These are phyloP conservation scores for Drosophila eugracilis DNA, from an alignment of 1,140 invertebrate genomes.

Conservation along the genomic window DNA sequence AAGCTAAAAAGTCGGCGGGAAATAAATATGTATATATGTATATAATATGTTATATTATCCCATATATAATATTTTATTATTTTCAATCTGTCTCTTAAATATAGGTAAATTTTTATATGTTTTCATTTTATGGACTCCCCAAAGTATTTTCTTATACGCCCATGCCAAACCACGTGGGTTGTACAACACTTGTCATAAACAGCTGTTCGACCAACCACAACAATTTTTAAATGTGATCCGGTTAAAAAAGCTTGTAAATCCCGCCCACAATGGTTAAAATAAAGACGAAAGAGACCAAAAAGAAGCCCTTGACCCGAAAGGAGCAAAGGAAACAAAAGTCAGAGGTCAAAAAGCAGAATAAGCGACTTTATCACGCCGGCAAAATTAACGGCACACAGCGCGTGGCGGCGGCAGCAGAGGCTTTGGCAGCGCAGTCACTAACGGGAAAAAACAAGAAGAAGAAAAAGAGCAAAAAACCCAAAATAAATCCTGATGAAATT, in stretches of 20 bases:
- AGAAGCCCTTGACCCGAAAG: constrained; percentile 85
- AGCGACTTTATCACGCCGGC: constrained; percentile 71
- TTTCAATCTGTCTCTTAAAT: no score
- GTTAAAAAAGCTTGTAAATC: background rate
- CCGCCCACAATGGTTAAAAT: constrained; percentile 62
- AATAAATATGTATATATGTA: background rate
- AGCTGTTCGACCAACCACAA: constrained; percentile 47
- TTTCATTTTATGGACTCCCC: background rate
- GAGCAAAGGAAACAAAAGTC: constrained; percentile 87
- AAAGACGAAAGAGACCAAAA: constrained; percentile 38
- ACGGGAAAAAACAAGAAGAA: constrained; percentile 29
- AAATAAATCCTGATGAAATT: constrained; percentile 59
- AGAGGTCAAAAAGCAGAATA: constrained; percentile 86
- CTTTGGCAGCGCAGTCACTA: constrained; percentile 20
- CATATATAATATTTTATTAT: background rate
- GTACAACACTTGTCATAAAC: constrained; percentile 16
- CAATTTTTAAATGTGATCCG: constrained; percentile 12
- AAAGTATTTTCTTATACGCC: background rate
- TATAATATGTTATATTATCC: background rate
- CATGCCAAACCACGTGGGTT: constrained; percentile 17
- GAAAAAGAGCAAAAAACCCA: constrained; percentile 40
- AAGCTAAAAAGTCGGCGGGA: background rate
- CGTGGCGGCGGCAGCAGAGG: constrained; percentile 55
- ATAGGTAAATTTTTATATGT: no score
- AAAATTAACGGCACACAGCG: constrained; percentile 69